Base-by-base conservation (phyloP, 2,113 vertebrate species). In the Pomatorhinus ruficollis region DNA sequence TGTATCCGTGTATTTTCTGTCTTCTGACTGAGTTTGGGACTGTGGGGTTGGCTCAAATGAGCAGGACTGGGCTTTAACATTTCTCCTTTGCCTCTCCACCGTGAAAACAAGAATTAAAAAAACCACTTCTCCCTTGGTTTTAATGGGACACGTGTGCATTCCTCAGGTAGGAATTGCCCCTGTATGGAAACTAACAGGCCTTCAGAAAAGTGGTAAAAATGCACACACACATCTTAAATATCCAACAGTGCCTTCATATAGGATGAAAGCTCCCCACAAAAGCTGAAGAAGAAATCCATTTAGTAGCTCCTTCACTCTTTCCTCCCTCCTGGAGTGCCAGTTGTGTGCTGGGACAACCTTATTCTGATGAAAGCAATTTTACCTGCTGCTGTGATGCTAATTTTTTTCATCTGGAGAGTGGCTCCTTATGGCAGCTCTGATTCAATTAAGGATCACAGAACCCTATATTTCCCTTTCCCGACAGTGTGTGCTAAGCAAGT, bases 391-490 rank as follows among this genome's bases (percentile, higher is more conserved):
- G 52, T 27, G 72, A 78, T 0, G 1, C 53, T 81, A 14, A 33
- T 89, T 56, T 78, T 94, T 91, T 84, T 89, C 61, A 68, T 94
- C 90, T 93, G 64, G 44, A 77, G 49, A 90, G 69, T 53, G 40
- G 40, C 37, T 96, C 66, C 84, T 95, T 71, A 65, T 22, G 78
- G 76, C 22, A 20, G 79, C 53, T 75, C 80, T 71, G 72, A 93
- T 90, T 87, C 90, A 95, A 87, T 93, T 92, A 94, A 71, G 45
- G 79, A 54, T 81, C 82, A 61, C 83, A 84, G 37, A 76, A 40
- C 72, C 85, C 76, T 56, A 2, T 79, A 64, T 78, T 89, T 89
- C 95, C 65, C 40, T 60, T 92, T 64, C 52, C 83, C 78, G 79
- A 77, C 90, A 81, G 90, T 82, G 65, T 84, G 64, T 30, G 44